A percentile compares a stretch with the other conserved stretches of the same genome.
Conservation (phyloP, 2,113 vertebrate species). For the Thalassarche chlororhynchos region DNA sequence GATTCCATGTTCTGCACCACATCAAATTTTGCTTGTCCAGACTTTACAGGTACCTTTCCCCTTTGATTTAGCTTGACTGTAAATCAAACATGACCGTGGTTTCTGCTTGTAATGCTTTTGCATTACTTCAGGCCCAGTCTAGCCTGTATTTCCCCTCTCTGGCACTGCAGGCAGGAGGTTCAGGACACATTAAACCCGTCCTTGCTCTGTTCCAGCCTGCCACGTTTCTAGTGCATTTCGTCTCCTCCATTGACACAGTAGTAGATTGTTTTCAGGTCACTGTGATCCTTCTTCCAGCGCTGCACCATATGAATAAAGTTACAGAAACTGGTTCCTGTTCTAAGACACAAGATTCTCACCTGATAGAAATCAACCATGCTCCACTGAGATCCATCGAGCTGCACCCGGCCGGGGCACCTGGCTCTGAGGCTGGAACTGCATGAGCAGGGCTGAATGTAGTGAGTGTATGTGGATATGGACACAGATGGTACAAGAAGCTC, state of each 20-base stretch:
- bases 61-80: neutral
- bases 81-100: neutral
- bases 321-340: neutral
- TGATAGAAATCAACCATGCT: neutral
- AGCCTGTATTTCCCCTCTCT: neutral
- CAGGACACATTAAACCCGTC: neutral
- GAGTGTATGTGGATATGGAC: neutral
- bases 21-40: neutral
- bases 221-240: neutral
- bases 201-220: neutral
- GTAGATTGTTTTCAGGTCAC: neutral
- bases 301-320: neutral
- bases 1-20: neutral
- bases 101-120: neutral
- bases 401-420: neutral
- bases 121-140: neutral
- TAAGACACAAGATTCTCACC: neutral
- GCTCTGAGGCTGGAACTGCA: neutral
- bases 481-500: neutral
- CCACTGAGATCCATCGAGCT: neutral
- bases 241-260: neutral
- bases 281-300: neutral
- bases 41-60: neutral
- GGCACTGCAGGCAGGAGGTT: neutral
- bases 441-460: neutral